A percentile compares a stretch with the other conserved stretches of the same genome.
Conservation (phyloP, 2,113 vertebrate genomes). For the Galemys pyrenaicus region DNA sequence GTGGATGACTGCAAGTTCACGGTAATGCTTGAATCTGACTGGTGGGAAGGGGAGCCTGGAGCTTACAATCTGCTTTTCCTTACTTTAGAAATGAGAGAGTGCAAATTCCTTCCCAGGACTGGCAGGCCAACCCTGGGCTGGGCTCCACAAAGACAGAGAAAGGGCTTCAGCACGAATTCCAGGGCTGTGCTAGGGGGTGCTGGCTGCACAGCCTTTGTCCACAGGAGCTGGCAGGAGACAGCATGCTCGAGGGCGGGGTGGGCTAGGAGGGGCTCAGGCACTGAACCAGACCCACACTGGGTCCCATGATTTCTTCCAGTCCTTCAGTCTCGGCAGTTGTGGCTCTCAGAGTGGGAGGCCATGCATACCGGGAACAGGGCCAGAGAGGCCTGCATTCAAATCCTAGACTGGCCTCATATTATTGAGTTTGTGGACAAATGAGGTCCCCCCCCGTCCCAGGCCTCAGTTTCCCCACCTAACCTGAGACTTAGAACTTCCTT, state of each 20-base stretch:
- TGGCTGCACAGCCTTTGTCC: conserved; percentile 49
- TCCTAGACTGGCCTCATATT: not conserved
- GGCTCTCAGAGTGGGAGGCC: not conserved
- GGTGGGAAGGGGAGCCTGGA: not conserved
- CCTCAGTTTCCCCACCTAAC: conserved; percentile 13
- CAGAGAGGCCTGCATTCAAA: not conserved
- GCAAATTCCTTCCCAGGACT: conserved; percentile 67
- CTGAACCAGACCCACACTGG: not conserved
- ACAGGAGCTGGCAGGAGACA: not conserved
- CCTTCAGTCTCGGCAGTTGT: not conserved
- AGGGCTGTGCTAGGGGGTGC: not conserved
- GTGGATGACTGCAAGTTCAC: not conserved
- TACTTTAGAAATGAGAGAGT: conserved; percentile 54
- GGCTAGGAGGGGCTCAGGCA: not conserved
- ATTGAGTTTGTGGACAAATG: not conserved
- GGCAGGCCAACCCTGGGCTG: conserved; percentile 54
- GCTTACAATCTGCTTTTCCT: not conserved
- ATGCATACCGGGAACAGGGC: not conserved
- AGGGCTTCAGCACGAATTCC: conserved; percentile 42
- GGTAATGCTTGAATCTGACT: not conserved
- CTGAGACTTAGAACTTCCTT: not conserved
- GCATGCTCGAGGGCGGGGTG: not conserved
- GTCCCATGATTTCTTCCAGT: not conserved
- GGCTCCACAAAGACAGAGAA: conserved; percentile 47
- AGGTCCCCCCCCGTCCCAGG: not conserved